Evolutionary conservation across 1,140 invertebrate species (phyloP).

Genomic region (Drosophila sproati): DNA sequence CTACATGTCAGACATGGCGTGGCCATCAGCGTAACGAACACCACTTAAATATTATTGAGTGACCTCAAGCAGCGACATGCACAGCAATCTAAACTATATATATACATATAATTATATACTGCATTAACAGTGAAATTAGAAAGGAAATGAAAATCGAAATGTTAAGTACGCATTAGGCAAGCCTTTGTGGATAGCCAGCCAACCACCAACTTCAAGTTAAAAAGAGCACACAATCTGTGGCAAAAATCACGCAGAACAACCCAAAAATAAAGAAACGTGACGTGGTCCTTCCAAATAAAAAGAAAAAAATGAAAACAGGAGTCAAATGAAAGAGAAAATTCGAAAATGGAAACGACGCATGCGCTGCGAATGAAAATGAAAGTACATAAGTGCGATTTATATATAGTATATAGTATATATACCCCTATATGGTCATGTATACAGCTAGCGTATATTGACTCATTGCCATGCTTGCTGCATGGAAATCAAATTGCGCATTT

Average conservation of each 20-base stretch:
- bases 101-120: conserved; percentile 2
- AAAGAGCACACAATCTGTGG: conserved; percentile 10
- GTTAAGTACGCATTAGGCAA: conserved; percentile 32
- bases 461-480: background rate
- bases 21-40: conserved; percentile 34
- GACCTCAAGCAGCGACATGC: conserved; percentile 26
- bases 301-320: conserved; percentile 15
- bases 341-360: conserved; percentile 47
- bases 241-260: background rate
- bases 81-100: conserved; percentile 22
- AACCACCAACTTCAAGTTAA: background rate
- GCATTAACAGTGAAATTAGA: conserved; percentile 16
- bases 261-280: conserved; percentile 15
- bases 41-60: conserved; percentile 29
- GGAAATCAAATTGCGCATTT: conserved; percentile 67
- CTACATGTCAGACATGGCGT: conserved; percentile 8
- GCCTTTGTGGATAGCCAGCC: conserved; percentile 2
- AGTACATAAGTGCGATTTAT: conserved; percentile 48
- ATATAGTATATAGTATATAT: conserved; percentile 17
- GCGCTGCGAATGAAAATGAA: conserved; percentile 67
- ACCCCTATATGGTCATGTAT: background rate
- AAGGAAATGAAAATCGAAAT: conserved; percentile 15
- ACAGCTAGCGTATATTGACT: background rate
- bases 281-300: conserved; percentile 8
- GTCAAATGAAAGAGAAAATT: conserved; percentile 1